Conservation (phyloP, 1,140 invertebrate species). For the Whitmania pigra region DNA sequence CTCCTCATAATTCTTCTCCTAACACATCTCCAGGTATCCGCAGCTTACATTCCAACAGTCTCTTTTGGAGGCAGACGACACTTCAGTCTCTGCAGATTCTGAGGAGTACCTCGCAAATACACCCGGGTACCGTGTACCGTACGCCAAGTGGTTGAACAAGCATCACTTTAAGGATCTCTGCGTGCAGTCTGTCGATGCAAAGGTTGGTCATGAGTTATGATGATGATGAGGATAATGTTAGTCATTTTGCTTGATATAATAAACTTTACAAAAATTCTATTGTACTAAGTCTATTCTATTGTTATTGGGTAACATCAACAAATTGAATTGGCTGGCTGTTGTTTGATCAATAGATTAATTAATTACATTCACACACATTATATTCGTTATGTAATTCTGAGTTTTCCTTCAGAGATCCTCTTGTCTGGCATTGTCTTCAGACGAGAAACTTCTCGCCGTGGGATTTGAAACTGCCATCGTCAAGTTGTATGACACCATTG, state of each 20-base stretch:
- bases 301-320: too few species aligned
- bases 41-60: background rate
- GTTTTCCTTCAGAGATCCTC: slow-evolving; percentile 31
- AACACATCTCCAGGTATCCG: background rate
- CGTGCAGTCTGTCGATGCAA: slow-evolving; percentile 4
- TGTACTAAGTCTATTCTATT: too few species aligned
- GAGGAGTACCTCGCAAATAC: background rate
- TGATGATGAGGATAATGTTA: too few species aligned
- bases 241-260: too few species aligned
- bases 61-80: background rate
- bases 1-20: background rate
- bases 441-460: slow-evolving; percentile 33
- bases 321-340: too few species aligned
- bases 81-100: background rate
- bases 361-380: too few species aligned
- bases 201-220: background rate
- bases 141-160: background rate
- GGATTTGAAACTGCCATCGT: slow-evolving; percentile 36
- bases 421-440: slow-evolving; percentile 34
- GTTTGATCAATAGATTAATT: too few species aligned
- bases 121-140: background rate
- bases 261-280: too few species aligned
- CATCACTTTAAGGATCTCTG: background rate
- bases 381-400: too few species aligned
- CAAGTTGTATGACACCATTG: slow-evolving; percentile 14